Conservation (phyloP, 2,113 vertebrate species). For the cattle (Bos taurus) region ARS-UCD2.0 NC_037333.1:66220001-66220500, state of each 20-base stretch:
- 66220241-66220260: not conserved
- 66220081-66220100: not conserved
- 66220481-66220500: not conserved
- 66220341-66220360: not conserved
- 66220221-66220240: not conserved
- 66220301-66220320: not conserved
- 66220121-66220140: not conserved
- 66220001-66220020: not conserved
- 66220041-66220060: not conserved
- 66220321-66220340: not conserved
- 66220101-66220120: not conserved
- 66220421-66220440: not conserved
- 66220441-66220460: not conserved
- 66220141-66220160: not conserved
- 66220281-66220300: not conserved
- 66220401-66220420: not conserved
- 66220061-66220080: not conserved
- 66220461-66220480: not conserved
- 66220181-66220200: not conserved
- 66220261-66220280: not conserved
- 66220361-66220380: not conserved
- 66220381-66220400: not conserved
- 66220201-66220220: not conserved
- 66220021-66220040: not conserved
- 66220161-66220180: not conserved